These are phyloP conservation scores for Amorpha juglandis DNA, from an alignment of 2,888 invertebrate genomes.

Conservation along the genomic window DNA sequence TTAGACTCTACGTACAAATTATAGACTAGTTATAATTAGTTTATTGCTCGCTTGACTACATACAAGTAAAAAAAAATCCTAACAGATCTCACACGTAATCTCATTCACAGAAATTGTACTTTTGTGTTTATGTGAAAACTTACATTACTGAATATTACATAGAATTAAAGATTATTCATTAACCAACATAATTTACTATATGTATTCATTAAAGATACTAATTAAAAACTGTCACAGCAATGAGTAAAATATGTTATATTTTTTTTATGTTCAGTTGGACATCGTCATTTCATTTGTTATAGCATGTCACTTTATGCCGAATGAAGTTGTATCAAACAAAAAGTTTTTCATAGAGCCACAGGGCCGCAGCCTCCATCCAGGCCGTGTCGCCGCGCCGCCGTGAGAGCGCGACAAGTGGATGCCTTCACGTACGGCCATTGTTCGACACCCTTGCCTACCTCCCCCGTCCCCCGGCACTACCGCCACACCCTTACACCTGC, in stretches of 20 bases:
- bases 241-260: background rate
- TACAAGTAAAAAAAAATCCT: background rate
- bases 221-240: background rate
- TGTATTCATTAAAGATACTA: background rate
- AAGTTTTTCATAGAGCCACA: conserved; percentile 43
- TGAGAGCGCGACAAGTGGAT: conserved; percentile 80
- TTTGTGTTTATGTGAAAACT: too few species aligned
- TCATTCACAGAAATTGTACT: too few species aligned
- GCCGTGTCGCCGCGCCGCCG: conserved; percentile 66
- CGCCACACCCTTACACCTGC: conserved; percentile 30
- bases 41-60: background rate
- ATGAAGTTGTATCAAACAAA: conserved; percentile 33
- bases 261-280: background rate
- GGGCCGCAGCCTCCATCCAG: conserved; percentile 61
- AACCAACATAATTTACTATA: too few species aligned
- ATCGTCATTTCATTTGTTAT: too few species aligned
- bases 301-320: background rate
- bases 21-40: background rate
- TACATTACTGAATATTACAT: too few species aligned
- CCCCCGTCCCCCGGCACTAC: conserved; percentile 36
- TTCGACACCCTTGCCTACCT: conserved; percentile 50
- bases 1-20: background rate
- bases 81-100: background rate
- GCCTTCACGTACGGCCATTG: conserved; percentile 81
- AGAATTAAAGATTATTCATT: too few species aligned